Conservation (phyloP, 2,888 invertebrate species). For the Ichneumon xanthorius region DNA sequence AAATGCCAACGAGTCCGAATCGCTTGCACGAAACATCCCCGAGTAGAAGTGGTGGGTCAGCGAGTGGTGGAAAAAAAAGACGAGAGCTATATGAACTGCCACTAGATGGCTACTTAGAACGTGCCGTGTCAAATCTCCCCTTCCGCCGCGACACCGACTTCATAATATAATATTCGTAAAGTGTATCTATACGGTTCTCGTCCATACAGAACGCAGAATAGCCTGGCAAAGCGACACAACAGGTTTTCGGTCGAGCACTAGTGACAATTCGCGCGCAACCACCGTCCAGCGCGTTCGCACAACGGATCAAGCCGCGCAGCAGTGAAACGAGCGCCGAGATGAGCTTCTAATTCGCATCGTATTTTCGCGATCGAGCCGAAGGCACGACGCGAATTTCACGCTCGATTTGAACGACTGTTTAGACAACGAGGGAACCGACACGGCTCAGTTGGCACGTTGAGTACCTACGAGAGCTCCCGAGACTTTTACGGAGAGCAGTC, state of each 20-base stretch:
- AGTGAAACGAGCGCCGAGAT: conserved; percentile 56
- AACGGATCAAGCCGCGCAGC: conserved; percentile 27
- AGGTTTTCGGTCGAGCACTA: conserved; percentile 73
- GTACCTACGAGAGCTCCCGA: conserved; percentile 1
- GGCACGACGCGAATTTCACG: conserved; percentile 65
- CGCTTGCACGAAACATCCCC: background rate
- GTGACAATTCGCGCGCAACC: conserved; percentile 72
- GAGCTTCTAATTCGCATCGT: conserved; percentile 76
- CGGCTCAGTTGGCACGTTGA: conserved; percentile 45
- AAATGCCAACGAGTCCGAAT: background rate
- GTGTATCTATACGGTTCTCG: conserved; percentile 72
- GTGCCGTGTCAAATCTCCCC: conserved; percentile 77
- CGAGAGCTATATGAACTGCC: conserved; percentile 55
- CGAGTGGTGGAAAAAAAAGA: conserved; percentile 36
- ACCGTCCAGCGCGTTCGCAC: conserved; percentile 6
- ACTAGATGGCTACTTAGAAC: conserved; percentile 82
- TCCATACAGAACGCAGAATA: conserved; percentile 71
- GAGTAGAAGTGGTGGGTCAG: background rate
- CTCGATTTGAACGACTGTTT: conserved; percentile 63
- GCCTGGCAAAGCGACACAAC: conserved; percentile 71
- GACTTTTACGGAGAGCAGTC: conserved; percentile 24
- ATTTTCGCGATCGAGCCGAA: conserved; percentile 66
- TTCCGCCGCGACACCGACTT: conserved; percentile 65
- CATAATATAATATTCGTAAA: conserved; percentile 62
- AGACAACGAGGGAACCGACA: conserved; percentile 46